These are phyloP conservation scores for Notothenia coriiceps DNA, from an alignment of 2,113 vertebrate genomes.

Conservation along the genomic window DNA sequence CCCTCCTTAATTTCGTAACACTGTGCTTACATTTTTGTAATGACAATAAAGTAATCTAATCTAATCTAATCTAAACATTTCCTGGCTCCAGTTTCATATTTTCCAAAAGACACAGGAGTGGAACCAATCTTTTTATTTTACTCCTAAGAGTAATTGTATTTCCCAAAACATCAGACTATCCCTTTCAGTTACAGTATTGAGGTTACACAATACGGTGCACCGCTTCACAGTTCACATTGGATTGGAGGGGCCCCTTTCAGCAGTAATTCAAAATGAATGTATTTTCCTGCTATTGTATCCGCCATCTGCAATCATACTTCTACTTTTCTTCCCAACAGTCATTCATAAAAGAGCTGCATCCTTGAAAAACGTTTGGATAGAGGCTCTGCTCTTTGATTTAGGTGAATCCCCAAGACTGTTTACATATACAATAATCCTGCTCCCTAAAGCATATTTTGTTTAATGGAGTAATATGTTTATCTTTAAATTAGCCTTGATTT, in stretches of 20 bases:
- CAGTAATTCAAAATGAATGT: slow-evolving; percentile 31
- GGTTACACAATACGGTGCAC: slow-evolving; percentile 7
- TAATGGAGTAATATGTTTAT: slow-evolving; percentile 6
- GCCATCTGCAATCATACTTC: slow-evolving; percentile 49
- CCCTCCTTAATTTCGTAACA: too few species aligned
- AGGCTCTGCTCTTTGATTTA: slow-evolving; percentile 14
- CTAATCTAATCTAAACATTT: too few species aligned
- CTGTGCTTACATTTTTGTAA: too few species aligned
- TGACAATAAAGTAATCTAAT: too few species aligned
- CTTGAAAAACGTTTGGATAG: background rate
- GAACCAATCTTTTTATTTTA: background rate
- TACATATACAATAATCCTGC: slow-evolving; percentile 8
- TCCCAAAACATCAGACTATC: background rate
- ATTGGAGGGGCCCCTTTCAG: slow-evolving; percentile 20
- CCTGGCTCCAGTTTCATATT: background rate
- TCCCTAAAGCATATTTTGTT: background rate
- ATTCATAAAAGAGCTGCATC: slow-evolving; percentile 26
- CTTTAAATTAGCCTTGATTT: background rate
- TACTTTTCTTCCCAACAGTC: background rate
- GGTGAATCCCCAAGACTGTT: background rate
- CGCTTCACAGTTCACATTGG: background rate
- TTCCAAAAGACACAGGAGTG: background rate
- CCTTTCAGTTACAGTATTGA: background rate
- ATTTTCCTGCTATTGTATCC: slow-evolving; percentile 34
- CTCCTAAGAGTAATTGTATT: slow-evolving; percentile 5